A percentile compares a stretch with the other conserved stretches of the same genome.
Conservation (phyloP, 2,113 vertebrate species). For the Myrmecobius fasciatus region DNA sequence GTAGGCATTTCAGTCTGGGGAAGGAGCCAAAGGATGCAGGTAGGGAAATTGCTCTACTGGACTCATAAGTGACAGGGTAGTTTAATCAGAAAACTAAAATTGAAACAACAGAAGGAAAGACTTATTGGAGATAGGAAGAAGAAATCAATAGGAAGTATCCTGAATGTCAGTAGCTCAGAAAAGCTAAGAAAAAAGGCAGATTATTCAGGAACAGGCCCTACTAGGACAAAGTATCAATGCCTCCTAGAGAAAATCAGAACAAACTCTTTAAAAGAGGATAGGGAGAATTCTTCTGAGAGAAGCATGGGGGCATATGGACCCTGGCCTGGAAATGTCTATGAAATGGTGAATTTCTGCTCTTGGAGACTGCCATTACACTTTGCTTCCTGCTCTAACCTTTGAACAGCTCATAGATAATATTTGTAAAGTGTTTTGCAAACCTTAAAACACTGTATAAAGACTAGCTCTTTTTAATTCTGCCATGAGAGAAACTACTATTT, state of each 20-base stretch:
- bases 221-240: constrained; percentile 27
- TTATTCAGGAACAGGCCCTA: constrained; percentile 17
- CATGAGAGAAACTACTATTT: constrained; percentile 11
- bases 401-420: neutral
- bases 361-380: neutral
- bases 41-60: neutral
- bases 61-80: constrained; percentile 1
- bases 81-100: neutral
- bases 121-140: constrained; percentile 19
- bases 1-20: constrained; percentile 75
- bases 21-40: constrained; percentile 45
- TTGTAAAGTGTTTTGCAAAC: neutral
- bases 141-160: constrained; percentile 18
- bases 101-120: constrained; percentile 15
- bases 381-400: neutral
- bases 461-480: neutral
- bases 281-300: neutral
- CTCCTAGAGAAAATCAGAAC: constrained; percentile 13
- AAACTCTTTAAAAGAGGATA: constrained; percentile 14
- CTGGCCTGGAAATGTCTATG: neutral
- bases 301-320: neutral
- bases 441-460: neutral
- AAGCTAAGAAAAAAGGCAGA: neutral
- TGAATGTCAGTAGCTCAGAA: constrained; percentile 5
- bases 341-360: neutral